A percentile compares a stretch with the other conserved stretches of the same genome.
These are phyloP conservation scores for Chrysotoxum bicinctum DNA, from an alignment of 2,888 invertebrate species.

Conservation along the genomic window DNA sequence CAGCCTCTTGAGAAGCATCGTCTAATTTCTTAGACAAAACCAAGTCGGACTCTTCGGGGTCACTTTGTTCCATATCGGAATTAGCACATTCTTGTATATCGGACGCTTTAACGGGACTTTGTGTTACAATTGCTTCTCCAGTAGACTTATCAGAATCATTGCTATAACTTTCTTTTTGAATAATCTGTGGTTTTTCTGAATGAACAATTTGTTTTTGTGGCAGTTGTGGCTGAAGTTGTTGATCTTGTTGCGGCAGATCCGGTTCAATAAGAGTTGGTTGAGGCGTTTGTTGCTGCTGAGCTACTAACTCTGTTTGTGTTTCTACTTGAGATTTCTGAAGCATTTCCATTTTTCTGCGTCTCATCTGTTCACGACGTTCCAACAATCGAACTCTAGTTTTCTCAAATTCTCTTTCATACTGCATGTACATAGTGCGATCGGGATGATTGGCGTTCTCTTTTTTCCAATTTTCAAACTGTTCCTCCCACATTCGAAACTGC, in stretches of 20 bases:
- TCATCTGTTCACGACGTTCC: conserved; percentile 91
- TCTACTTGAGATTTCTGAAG: conserved; percentile 49
- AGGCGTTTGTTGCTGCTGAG: not conserved
- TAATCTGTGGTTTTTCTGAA: conserved; percentile 25
- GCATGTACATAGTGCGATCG: conserved; percentile 91
- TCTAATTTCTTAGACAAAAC: conserved; percentile 75
- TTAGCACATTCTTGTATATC: not conserved
- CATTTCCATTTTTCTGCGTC: conserved; percentile 82
- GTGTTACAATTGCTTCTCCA: not conserved
- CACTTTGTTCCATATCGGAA: conserved; percentile 50
- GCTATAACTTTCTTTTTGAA: not conserved
- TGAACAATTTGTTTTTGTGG: conserved; percentile 14
- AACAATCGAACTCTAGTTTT: conserved; percentile 90
- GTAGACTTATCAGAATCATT: not conserved
- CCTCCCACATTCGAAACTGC: conserved; percentile 95
- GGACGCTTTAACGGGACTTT: not conserved
- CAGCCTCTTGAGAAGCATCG: not conserved
- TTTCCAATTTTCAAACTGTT: conserved; percentile 95
- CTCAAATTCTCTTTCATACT: conserved; percentile 95
- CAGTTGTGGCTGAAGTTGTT: not conserved
- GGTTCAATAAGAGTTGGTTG: too few species aligned
- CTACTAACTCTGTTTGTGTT: not conserved
- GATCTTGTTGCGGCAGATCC: not conserved
- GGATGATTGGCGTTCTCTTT: conserved; percentile 95
- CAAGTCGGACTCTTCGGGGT: conserved; percentile 75